Evolutionary conservation across 2,797 vertebrate species (phyloP), one percentile per base, ranked within the genome.

Genomic region (Melanotaenia nigrans): DNA sequence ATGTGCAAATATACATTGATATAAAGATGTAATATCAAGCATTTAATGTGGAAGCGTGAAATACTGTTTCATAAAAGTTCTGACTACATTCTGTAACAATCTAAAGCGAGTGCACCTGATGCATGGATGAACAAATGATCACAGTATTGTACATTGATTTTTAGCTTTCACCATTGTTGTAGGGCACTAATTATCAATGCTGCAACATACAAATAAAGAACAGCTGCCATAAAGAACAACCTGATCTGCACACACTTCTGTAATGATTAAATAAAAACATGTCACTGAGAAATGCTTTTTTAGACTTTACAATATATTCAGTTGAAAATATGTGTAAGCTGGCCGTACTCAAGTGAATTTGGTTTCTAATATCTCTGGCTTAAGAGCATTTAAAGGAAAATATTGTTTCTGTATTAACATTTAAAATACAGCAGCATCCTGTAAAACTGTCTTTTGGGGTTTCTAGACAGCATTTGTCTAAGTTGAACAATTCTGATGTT

Each of bases 111-210:
- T 9, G 9, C 10, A 53, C n/a, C 0, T 0, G 0, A 53, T 64
- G n/a, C 24, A 32, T 53, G 62, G 47, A 49, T 49, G 47, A 49
- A 33, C 30, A 35, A 53, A 51, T 51, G 49, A 64, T 36, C 32
- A 25, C 0, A 2, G 47, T 53, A 36, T 62, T 25, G 22, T 22
- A 35, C 22, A 38, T 0, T 22, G 3, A 36, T 56, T 56, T 57
- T 45, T 24, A 57, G 6, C 40, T 24, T 49, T 13, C 45, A 30
- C 53, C 28, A 68, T 0, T 68, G 53, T 11, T 49, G 45, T 24
- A 33, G 24, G 61, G 7, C 2, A 20, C 24, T 61, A n/a, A 65
- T 49, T 36, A 33, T 22, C 13, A 42, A 28, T 42, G 1, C 36
- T 22, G 49, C 33, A 54, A 30, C 0, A 32, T 16, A 55, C 9